A percentile compares a stretch with the other conserved stretches of the same genome.
phyloP scores from a whole-genome alignment of 2,113 vertebrate genomes.

The Callipepla squamata region DNA sequence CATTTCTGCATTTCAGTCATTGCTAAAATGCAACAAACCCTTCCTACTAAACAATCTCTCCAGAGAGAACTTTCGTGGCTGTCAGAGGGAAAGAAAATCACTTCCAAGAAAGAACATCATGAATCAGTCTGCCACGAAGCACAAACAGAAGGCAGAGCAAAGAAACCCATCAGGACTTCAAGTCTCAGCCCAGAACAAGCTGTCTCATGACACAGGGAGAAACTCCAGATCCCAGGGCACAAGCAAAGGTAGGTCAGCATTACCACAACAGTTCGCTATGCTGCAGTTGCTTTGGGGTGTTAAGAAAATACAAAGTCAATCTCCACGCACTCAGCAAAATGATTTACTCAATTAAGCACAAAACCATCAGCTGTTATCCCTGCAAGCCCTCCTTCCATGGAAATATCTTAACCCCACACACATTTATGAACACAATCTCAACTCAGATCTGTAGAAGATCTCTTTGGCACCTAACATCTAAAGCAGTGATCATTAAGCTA shows the following conservation, averaged over 20 bases:
- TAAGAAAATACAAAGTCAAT: background rate
- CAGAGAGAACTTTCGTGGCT: background rate
- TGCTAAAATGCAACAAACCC: conserved; percentile 5
- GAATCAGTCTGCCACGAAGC: background rate
- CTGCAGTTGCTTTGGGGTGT: background rate
- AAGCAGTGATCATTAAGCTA: background rate
- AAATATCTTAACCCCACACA: background rate
- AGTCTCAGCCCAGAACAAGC: background rate
- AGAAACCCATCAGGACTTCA: background rate
- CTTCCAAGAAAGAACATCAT: background rate
- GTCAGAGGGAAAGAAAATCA: background rate
- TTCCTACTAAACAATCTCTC: background rate
- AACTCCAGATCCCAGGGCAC: conserved; percentile 37
- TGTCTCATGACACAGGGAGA: background rate
- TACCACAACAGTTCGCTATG: conserved; percentile 23
- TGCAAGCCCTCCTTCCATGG: background rate
- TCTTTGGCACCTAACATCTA: background rate
- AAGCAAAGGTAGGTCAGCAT: conserved; percentile 18
- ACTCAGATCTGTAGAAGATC: background rate
- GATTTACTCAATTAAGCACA: background rate
- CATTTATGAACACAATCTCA: background rate
- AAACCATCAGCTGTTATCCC: background rate
- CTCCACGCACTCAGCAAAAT: background rate
- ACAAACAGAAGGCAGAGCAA: background rate
- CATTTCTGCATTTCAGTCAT: background rate